Conservation (phyloP, 2,888 invertebrate genomes). For the Eucera pruinosa region DNA sequence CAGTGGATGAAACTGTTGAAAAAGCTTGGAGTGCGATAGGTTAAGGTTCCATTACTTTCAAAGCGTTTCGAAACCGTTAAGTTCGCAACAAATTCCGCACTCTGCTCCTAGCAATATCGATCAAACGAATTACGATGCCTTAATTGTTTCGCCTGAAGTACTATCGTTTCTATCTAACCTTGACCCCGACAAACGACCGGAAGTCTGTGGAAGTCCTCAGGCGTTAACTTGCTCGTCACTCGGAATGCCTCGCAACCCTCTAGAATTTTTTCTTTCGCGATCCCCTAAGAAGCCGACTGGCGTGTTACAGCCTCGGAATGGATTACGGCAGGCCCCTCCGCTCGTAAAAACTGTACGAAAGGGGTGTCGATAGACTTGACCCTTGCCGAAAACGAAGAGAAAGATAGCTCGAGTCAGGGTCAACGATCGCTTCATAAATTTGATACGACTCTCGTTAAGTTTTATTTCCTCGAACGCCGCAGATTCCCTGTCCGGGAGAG, state of each 20-base stretch:
- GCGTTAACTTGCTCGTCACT: conserved; percentile 27
- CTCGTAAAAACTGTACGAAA: neutral
- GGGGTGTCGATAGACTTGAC: conserved; percentile 30
- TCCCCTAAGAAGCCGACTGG: conserved; percentile 16
- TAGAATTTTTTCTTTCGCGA: conserved; percentile 2
- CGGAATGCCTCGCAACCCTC: neutral
- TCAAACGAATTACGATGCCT: no score
- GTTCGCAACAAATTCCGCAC: no score
- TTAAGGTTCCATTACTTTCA: no score
- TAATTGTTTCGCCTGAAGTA: no score
- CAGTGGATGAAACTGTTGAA: no score
- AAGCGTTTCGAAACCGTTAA: no score
- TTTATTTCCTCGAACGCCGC: neutral
- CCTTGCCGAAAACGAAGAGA: no score
- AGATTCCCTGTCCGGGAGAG: neutral
- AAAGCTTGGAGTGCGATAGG: no score
- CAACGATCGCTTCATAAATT: conserved; percentile 25
- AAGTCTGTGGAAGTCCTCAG: neutral
- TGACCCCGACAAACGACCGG: conserved; percentile 16
- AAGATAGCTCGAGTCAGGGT: no score
- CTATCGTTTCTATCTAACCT: conserved; percentile 15
- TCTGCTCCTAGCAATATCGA: no score
- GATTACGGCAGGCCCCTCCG: conserved; percentile 25
- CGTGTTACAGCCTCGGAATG: conserved; percentile 34
- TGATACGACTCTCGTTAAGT: conserved; percentile 1